Evolutionary conservation across 2,113 vertebrate genomes (phyloP).

Genomic region (Syngnathus floridae): DNA sequence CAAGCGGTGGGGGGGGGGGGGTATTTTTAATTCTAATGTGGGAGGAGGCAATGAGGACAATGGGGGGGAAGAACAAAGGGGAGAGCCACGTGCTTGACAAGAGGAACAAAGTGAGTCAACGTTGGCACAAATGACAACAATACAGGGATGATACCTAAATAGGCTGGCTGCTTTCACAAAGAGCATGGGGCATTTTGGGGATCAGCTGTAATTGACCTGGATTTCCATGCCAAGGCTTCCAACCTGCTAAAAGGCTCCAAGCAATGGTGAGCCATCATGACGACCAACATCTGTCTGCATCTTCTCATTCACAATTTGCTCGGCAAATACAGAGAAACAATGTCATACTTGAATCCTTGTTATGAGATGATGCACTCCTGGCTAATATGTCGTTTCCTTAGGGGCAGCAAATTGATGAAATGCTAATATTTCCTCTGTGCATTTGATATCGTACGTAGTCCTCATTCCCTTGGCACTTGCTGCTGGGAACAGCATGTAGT

Average conservation of each 20-base stretch:
- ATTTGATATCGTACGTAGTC: conserved; percentile 8
- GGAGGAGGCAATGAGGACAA: conserved; percentile 24
- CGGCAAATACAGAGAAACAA: neutral
- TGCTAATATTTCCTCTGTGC: conserved; percentile 15
- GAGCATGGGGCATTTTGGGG: conserved; percentile 16
- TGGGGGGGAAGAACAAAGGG: conserved; percentile 49
- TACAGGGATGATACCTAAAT: conserved; percentile 1
- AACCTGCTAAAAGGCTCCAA: neutral
- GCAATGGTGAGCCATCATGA: neutral
- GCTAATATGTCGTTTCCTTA: no score
- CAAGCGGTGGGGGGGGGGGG: conserved; percentile 1
- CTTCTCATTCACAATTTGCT: neutral
- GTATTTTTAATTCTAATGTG: neutral
- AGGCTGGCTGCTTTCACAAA: conserved; percentile 27
- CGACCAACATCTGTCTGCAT: neutral
- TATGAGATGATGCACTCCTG: no score
- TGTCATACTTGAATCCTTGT: conserved; percentile 6
- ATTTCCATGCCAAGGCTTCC: neutral
- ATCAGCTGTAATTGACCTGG: conserved; percentile 4
- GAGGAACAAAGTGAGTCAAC: conserved; percentile 25
- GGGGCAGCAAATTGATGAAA: conserved; percentile 16
- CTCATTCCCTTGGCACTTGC: conserved; percentile 4
- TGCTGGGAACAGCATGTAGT: conserved; percentile 4
- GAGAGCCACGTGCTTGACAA: conserved; percentile 23
- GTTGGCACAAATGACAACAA: conserved; percentile 24